Conservation (phyloP, 2,113 vertebrate species). For the Erinaceus europaeus region DNA sequence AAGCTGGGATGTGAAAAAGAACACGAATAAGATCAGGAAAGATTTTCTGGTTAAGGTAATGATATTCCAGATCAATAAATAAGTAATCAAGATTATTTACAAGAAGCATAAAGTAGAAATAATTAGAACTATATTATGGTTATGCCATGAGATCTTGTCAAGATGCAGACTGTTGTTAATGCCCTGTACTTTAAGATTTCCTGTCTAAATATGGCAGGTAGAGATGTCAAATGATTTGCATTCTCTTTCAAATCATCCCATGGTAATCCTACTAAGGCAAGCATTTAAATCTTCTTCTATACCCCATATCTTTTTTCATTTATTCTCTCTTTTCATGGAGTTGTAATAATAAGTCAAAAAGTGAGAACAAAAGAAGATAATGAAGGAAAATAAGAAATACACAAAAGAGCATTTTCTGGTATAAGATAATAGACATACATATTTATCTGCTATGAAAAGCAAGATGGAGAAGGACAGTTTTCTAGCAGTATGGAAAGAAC, state of each 20-base stretch:
- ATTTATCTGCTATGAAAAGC: neutral
- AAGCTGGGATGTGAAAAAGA: no score
- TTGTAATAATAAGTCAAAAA: neutral
- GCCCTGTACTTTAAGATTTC: neutral
- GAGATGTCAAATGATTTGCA: neutral
- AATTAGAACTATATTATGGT: neutral
- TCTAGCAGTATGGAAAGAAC: neutral
- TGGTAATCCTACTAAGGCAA: neutral
- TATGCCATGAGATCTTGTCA: neutral
- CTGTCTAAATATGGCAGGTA: neutral
- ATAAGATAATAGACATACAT: neutral
- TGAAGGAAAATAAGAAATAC: neutral
- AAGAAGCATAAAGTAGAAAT: neutral
- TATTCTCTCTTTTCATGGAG: neutral
- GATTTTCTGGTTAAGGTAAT: neutral
- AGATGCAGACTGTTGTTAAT: neutral
- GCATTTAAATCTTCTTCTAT: neutral
- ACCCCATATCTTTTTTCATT: neutral
- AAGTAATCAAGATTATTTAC: neutral
- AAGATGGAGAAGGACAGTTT: neutral
- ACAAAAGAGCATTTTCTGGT: neutral
- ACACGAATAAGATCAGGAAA: neutral
- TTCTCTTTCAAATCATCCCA: neutral
- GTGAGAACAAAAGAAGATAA: neutral
- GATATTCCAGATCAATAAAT: constrained; percentile 7